Conservation (phyloP, 2,113 vertebrate genomes). For the Sterrhoptilus dennistouni region DNA sequence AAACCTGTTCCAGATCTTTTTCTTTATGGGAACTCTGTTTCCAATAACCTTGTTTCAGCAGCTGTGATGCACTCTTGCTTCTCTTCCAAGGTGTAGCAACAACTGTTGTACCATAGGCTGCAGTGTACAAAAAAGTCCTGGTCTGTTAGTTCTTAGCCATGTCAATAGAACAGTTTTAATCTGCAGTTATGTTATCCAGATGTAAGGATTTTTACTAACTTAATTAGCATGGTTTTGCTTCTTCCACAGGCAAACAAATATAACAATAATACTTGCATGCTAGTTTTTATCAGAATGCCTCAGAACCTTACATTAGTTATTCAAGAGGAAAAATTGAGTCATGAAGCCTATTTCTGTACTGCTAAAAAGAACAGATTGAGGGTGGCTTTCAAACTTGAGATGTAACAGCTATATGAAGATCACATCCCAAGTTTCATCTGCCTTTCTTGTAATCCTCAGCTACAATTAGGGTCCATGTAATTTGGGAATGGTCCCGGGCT, state of each 20-base stretch:
- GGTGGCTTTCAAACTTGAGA: background rate
- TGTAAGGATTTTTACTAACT: background rate
- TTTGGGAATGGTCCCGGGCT: background rate
- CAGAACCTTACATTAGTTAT: background rate
- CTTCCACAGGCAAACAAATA: background rate
- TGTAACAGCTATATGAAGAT: background rate
- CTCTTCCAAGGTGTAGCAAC: background rate
- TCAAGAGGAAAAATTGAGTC: background rate
- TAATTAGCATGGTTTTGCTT: background rate
- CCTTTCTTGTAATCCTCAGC: background rate
- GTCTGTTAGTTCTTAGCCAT: background rate
- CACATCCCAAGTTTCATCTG: background rate
- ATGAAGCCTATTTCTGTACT: background rate
- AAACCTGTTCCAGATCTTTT: background rate
- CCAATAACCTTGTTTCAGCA: background rate
- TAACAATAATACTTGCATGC: background rate
- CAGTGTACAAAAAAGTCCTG: background rate
- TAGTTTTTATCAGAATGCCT: background rate
- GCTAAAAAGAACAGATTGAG: background rate
- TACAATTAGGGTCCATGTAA: background rate
- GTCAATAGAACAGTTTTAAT: background rate
- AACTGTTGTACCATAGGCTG: background rate
- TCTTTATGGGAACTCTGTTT: background rate
- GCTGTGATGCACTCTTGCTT: background rate
- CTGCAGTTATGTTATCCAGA: background rate